These are phyloP conservation scores for Lysiphlebus fabarum DNA, from an alignment of 1,140 invertebrate genomes.

Conservation along the genomic window DNA sequence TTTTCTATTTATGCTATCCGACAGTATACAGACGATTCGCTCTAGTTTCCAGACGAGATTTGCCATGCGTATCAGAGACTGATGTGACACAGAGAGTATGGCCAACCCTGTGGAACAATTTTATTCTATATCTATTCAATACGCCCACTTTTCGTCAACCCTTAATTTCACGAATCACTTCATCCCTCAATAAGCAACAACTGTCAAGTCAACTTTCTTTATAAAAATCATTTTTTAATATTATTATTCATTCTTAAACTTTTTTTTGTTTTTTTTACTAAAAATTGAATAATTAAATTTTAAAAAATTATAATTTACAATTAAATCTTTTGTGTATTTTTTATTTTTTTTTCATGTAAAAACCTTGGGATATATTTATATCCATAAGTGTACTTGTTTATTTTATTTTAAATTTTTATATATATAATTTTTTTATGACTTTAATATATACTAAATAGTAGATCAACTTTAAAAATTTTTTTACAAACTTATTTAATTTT, in stretches of 20 bases:
- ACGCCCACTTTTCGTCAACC: constrained; percentile 5
- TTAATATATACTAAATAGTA: no score
- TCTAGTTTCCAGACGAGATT: constrained; percentile 15
- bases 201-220: background rate
- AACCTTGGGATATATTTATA: no score
- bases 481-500: no score
- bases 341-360: no score
- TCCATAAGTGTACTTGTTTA: no score
- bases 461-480: no score
- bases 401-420: background rate
- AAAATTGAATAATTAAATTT: no score
- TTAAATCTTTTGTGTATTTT: no score
- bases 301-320: no score
- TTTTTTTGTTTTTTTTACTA: no score
- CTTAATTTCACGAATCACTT: constrained; percentile 22
- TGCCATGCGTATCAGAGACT: constrained; percentile 18
- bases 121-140: background rate
- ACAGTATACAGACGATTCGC: constrained; percentile 7
- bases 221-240: background rate
- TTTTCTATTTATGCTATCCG: background rate
- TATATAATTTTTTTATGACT: no score
- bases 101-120: background rate
- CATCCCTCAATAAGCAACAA: constrained; percentile 9
- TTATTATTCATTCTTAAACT: no score
- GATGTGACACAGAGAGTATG: background rate